phyloP scores from a whole-genome alignment of 2,888 invertebrate species.

The Parochlus steinenii region DNA sequence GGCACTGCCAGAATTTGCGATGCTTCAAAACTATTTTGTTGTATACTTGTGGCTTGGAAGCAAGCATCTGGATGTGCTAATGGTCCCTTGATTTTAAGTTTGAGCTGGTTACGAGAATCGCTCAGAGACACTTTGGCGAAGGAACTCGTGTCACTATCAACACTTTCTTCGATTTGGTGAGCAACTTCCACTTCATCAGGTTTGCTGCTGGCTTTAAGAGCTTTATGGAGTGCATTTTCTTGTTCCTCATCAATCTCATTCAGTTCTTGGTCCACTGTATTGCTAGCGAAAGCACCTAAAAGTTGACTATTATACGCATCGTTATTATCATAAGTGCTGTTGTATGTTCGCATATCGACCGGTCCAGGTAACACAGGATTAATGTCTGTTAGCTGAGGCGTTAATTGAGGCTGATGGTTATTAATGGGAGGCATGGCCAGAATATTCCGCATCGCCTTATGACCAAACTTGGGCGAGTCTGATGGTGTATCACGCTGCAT shows the following conservation, averaged over 20 bases:
- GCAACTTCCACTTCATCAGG: slow-evolving; percentile 26
- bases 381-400: slow-evolving; percentile 35
- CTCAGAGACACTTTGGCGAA: slow-evolving; percentile 56
- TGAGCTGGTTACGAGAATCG: slow-evolving; percentile 71
- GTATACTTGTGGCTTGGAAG: slow-evolving; percentile 33
- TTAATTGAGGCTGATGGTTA: neutral
- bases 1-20: slow-evolving; percentile 35
- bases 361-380: slow-evolving; percentile 67
- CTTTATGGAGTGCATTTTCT: slow-evolving; percentile 57
- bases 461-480: slow-evolving; percentile 36
- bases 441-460: slow-evolving; percentile 16
- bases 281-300: slow-evolving; percentile 46
- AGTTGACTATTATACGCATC: slow-evolving; percentile 47
- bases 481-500: slow-evolving; percentile 34
- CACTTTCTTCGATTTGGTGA: slow-evolving; percentile 24
- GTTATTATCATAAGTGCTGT: slow-evolving; percentile 34
- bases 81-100: slow-evolving; percentile 82
- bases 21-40: too few relatives aligned
- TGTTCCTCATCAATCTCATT: slow-evolving; percentile 59
- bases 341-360: slow-evolving; percentile 80
- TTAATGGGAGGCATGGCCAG: slow-evolving; percentile 12
- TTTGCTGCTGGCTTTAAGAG: slow-evolving; percentile 42
- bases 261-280: slow-evolving; percentile 49
- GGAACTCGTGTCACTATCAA: slow-evolving; percentile 30
- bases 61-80: slow-evolving; percentile 44